Base-by-base conservation (phyloP, 2,113 vertebrate genomes). In the Onychostoma macrolepis region DNA sequence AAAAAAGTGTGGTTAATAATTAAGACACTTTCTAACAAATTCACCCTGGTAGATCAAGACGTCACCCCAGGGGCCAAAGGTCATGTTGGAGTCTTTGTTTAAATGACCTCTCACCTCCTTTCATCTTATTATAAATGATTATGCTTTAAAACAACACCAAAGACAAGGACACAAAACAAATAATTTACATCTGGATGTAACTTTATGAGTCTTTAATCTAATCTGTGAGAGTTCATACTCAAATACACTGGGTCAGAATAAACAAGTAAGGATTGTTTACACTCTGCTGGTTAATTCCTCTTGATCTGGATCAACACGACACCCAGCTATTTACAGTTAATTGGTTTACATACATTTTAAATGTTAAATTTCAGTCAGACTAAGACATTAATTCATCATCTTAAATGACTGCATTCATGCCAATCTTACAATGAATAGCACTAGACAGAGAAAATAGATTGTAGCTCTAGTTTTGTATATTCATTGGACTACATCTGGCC, bases 221-320 rank as follows among this genome's bases (percentile, higher is more conserved):
- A 77, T 45, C 43, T 19, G 5, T 56, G 9, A 45, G 43, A 45
- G 12, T 48, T 61, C 28, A 65, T 7, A 38, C 21, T 58, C 30
- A 79, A 36, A 79, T 7, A 80, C 75, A 53, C 12, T 43, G 21
- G 53, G 13, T 81, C n/a, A 65, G 24, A 63, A 12, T 63, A 58
- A 56, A 24, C 81, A 48, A 84, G 17, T 33, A 41, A 56, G 50
- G 43, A 50, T 72, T 84, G 15, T 78, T 69, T 78, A 45, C 8
- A 76, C 41, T 53, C 3, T 8, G 45, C 1, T 45, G 79, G 24
- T 26, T 24, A 76, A 65, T 30, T 43, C 63, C 17, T 87, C 43
- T 87, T 65, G 38, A 82, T 87, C 33, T 87, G 50, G 30, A 83
- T 83, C 38, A 77, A 81, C 53, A n/a, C 6, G 19, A 26, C 45